A percentile compares a stretch with the other conserved stretches of the same genome.
These are phyloP conservation scores for Ophion ellenae DNA, from an alignment of 2,888 invertebrate genomes.

Conservation along the genomic window DNA sequence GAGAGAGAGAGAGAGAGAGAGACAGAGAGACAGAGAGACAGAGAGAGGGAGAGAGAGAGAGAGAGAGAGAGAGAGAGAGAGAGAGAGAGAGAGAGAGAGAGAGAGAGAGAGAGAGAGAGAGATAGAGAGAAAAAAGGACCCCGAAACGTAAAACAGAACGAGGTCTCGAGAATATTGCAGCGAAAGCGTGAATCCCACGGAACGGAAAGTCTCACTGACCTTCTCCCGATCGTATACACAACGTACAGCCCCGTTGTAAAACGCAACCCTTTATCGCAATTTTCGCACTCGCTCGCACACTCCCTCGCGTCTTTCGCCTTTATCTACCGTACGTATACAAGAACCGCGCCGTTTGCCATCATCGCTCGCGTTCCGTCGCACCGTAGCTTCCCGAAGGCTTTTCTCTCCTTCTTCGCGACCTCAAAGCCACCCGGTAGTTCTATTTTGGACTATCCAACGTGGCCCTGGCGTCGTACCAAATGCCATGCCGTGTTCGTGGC, in stretches of 20 bases:
- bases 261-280: neutral
- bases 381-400: conserved; percentile 53
- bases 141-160: conserved; percentile 29
- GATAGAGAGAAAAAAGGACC: conserved; percentile 4
- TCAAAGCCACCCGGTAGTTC: conserved; percentile 77
- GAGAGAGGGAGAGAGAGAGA: neutral
- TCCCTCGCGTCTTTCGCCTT: conserved; percentile 31
- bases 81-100: conserved; percentile 10
- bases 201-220: conserved; percentile 57
- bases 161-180: conserved; percentile 50
- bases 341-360: conserved; percentile 55
- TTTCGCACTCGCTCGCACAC: conserved; percentile 44
- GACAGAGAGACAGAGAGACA: no score
- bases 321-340: conserved; percentile 33
- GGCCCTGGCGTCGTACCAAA: conserved; percentile 80
- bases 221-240: conserved; percentile 47
- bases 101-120: conserved; percentile 15
- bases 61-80: conserved; percentile 4
- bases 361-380: conserved; percentile 56
- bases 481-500: conserved; percentile 68
- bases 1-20: no score
- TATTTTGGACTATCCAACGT: conserved; percentile 79
- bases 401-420: conserved; percentile 73
- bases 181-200: conserved; percentile 57
- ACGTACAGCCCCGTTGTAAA: conserved; percentile 27